phyloP scores from a whole-genome alignment of 2,888 invertebrate species.

The Eutolmus rufibarbis region DNA sequence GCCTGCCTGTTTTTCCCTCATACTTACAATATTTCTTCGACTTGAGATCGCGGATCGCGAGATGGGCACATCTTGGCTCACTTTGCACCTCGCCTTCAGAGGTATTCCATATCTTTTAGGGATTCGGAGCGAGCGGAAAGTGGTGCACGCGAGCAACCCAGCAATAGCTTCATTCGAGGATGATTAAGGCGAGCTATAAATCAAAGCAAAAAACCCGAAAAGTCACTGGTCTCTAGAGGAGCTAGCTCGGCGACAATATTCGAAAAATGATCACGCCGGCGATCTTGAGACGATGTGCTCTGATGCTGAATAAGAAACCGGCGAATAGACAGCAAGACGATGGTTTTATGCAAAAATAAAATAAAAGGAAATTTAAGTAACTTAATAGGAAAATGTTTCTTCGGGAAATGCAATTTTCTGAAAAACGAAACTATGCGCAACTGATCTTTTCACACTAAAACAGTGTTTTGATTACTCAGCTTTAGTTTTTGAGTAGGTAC shows the following conservation, averaged over 20 bases:
- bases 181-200: conserved; percentile 33
- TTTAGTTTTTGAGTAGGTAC: background rate
- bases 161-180: background rate
- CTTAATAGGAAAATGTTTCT: background rate
- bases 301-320: background rate
- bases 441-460: background rate
- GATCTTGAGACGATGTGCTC: background rate
- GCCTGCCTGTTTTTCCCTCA: conserved; percentile 20
- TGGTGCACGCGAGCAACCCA: background rate
- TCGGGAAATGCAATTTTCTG: background rate
- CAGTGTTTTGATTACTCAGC: background rate
- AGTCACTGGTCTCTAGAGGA: conserved; percentile 1
- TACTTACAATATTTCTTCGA: background rate
- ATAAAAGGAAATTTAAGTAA: background rate
- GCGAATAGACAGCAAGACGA: background rate
- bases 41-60: background rate
- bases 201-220: conserved; percentile 29
- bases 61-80: background rate
- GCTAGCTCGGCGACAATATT: background rate
- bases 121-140: background rate
- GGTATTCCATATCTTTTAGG: background rate
- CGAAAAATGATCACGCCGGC: background rate
- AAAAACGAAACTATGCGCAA: background rate
- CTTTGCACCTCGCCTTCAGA: background rate
- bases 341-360: background rate